Base-by-base conservation (phyloP, 2,113 vertebrate species). In the Glaucomys volans region DNA sequence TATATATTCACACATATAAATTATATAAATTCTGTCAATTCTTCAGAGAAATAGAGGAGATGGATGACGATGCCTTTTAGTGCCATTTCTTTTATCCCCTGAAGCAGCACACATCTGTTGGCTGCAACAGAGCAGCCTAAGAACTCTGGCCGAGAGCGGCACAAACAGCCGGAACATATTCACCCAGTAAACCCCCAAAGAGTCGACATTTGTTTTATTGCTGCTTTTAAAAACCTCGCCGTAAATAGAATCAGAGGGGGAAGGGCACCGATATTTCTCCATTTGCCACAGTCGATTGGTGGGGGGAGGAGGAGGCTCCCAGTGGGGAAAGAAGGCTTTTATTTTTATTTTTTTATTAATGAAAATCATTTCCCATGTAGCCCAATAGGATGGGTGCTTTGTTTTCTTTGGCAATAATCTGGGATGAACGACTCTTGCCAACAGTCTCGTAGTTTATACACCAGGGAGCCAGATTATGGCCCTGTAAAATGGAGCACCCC, bases 401-500 rank as follows among this genome's bases (percentile, higher is more conserved):
- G 98, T 98, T 98, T 98, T 98, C 98, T 97, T 98, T 97, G 97
- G 98, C 98, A 98, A 87, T 98, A 98, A 98, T 97, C 98, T 81
- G 98, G 98, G 98, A 99, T 98, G 98, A 98, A 98, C 71, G 95
- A 95, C 97, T 96, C 98, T 98, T 98, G 98, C 98, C 98, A 98
- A 91, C 98, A 96, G 95, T 97, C 97, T 98, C 82, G 35, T 97
- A 98, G 98, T 98, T 98, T 98, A 98, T 98, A 98, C 98, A 97
- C 98, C 93, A 96, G 98, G 98, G 98, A 99, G 98, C 98, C 98
- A 90, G 97, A 98, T 99, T 98, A 98, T 98, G 97, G 98, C 98
- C 98, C 98, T 99, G 98, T 99, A 99, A 99, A 99, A 98, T 97
- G 94, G 98, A 98, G 98, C 98, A 98, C 98, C 98, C 98, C 98